Evolutionary conservation across 2,797 vertebrate species (phyloP).

Genomic region (Anabacerthia variegaticeps): DNA sequence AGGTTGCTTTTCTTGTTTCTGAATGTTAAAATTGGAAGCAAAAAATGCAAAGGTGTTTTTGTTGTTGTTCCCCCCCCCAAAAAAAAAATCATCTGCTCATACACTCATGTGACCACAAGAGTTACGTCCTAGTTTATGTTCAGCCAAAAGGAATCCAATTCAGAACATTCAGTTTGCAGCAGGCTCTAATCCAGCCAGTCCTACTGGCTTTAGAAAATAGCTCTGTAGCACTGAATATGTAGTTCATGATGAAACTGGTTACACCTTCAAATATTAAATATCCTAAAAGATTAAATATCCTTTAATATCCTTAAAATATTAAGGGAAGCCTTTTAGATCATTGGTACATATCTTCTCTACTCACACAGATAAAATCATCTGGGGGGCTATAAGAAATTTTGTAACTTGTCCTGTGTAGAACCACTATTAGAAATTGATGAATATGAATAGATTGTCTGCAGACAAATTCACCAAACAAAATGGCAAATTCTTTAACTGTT

Average conservation of each 20-base stretch:
- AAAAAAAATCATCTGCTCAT: background rate
- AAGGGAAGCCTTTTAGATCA: background rate
- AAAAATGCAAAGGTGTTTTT: background rate
- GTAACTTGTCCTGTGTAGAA: background rate
- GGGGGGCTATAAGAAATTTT: background rate
- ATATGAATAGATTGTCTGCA: background rate
- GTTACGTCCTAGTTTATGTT: background rate
- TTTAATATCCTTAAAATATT: background rate
- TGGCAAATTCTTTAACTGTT: background rate
- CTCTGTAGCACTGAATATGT: background rate
- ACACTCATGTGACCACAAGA: background rate
- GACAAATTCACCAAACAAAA: background rate
- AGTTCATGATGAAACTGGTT: background rate
- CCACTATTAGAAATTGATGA: background rate
- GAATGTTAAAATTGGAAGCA: background rate
- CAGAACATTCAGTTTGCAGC: background rate
- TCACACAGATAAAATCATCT: background rate
- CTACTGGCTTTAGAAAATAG: background rate
- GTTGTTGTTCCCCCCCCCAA: accelerated
- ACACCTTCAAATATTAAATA: background rate
- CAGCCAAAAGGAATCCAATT: background rate
- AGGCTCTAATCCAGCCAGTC: background rate
- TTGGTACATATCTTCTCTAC: background rate
- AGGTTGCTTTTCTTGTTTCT: background rate
- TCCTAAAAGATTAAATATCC: too few species aligned